Percentiles rank a stretch among this genome's conserved stretches.
Evolutionary conservation across 1,140 invertebrate species (phyloP).

Genomic region (Sarcophaga peregrina): DNA sequence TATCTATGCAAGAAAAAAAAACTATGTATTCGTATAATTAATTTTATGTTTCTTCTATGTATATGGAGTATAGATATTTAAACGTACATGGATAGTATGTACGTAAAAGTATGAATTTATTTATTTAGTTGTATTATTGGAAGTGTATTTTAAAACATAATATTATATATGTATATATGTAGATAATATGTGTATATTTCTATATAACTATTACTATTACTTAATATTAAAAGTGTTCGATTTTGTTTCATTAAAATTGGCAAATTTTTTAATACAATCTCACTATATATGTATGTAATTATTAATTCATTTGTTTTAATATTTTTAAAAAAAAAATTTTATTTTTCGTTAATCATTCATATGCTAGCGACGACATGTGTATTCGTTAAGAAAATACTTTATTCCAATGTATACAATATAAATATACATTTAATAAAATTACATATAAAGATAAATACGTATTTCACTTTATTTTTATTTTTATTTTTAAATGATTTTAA

Average conservation of each 20-base stretch:
- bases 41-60: no score
- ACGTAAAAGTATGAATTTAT: background rate
- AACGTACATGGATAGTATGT: no score
- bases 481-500: no score
- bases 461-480: no score
- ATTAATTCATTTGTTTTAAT: background rate
- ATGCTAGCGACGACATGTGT: no score
- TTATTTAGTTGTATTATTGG: conserved; percentile 26
- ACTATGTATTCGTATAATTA: no score
- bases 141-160: conserved; percentile 25
- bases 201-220: conserved; percentile 20
- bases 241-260: conserved; percentile 33
- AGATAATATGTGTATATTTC: conserved; percentile 13
- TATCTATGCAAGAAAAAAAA: no score
- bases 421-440: no score
- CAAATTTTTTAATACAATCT: conserved; percentile 38
- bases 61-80: no score
- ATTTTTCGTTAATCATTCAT: background rate
- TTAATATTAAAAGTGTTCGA: conserved; percentile 7
- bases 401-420: background rate
- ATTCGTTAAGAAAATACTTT: no score
- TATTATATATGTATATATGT: conserved; percentile 1
- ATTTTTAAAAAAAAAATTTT: background rate
- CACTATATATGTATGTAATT: conserved; percentile 25
- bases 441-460: no score